Evolutionary conservation across 2,113 vertebrate genomes (phyloP).

Genomic region (Odocoileus virginianus): DNA sequence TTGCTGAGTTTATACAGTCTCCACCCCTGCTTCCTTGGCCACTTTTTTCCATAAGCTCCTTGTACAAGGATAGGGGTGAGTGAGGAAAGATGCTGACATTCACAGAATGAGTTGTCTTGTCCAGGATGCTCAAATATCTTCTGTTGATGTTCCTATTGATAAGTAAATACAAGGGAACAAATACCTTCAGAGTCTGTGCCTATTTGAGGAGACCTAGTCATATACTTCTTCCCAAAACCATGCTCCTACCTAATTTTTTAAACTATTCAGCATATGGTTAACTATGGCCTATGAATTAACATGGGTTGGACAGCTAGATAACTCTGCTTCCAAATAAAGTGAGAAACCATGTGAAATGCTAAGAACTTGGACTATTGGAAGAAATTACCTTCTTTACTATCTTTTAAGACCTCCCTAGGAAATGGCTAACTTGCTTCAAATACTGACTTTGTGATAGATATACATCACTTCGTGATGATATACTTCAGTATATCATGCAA

Average conservation of each 20-base stretch:
- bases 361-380: neutral
- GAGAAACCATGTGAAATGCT: neutral
- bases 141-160: neutral
- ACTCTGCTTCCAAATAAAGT: neutral
- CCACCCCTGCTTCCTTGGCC: neutral
- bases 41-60: neutral
- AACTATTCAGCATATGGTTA: neutral
- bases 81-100: neutral
- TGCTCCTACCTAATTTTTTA: neutral
- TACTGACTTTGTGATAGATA: neutral
- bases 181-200: neutral
- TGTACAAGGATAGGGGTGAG: neutral
- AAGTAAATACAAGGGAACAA: neutral
- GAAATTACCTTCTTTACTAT: neutral
- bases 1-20: neutral
- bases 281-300: neutral
- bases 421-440: neutral
- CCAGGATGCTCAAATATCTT: neutral
- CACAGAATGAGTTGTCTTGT: neutral
- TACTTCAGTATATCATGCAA: neutral
- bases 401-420: neutral
- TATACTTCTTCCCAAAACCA: neutral
- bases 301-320: neutral
- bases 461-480: no score
- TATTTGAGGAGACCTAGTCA: neutral